Evolutionary conservation across 2,888 invertebrate genomes (phyloP).

Genomic region (Parascotia fuliginaria): DNA sequence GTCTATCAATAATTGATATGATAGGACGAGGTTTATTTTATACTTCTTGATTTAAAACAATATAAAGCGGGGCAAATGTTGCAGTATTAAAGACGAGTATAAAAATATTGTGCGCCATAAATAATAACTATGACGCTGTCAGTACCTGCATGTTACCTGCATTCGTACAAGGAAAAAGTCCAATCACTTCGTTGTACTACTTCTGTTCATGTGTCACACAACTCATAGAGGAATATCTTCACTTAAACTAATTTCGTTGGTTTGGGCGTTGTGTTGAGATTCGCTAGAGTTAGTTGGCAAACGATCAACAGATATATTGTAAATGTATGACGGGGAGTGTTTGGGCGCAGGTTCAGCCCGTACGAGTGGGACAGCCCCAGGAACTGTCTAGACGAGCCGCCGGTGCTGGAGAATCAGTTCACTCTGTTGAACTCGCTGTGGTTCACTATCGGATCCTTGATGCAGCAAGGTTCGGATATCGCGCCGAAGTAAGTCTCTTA

Average conservation of each 20-base stretch:
- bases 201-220: neutral
- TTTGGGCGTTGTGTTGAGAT: conserved; percentile 21
- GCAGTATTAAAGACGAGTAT: neutral
- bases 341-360: conserved; percentile 92
- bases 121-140: neutral
- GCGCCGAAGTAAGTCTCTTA: conserved; percentile 92
- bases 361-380: conserved; percentile 97
- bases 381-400: conserved; percentile 93
- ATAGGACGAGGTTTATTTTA: neutral
- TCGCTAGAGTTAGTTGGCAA: conserved; percentile 31
- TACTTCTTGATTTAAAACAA: neutral
- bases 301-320: conserved; percentile 27
- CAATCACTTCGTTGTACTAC: neutral
- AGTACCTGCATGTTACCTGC: neutral
- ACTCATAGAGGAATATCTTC: neutral
- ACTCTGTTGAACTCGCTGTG: conserved; percentile 96
- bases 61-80: neutral
- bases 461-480: conserved; percentile 97
- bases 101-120: neutral
- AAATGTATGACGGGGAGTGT: conserved; percentile 66
- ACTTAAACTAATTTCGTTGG: neutral
- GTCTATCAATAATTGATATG: neutral
- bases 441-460: conserved; percentile 97
- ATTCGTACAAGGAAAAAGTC: neutral
- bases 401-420: conserved; percentile 95